Conservation (phyloP, 1,140 invertebrate genomes). For the Trachymyrmex cornetzi region DNA sequence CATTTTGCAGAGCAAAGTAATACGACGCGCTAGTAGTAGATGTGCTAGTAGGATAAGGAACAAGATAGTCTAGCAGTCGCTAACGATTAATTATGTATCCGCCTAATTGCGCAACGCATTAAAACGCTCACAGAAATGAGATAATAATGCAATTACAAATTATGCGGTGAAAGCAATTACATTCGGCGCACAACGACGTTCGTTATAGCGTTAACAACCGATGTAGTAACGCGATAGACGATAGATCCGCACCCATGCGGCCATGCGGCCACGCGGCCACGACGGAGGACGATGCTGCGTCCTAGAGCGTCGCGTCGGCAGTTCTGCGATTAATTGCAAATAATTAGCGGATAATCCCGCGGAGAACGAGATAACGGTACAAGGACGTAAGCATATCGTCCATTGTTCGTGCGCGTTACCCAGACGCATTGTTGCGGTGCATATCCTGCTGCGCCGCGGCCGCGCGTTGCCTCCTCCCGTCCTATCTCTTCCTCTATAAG, state of each 20-base stretch:
- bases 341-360: conserved; percentile 82
- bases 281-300: conserved; percentile 53
- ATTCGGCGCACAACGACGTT: conserved; percentile 26
- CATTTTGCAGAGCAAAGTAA: background rate
- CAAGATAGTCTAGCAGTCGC: conserved; percentile 1
- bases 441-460: conserved; percentile 41
- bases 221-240: conserved; percentile 53
- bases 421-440: conserved; percentile 67
- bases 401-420: conserved; percentile 70
- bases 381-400: conserved; percentile 63
- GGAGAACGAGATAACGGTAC: conserved; percentile 76
- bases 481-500: background rate
- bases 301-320: conserved; percentile 30
- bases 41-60: conserved; percentile 22
- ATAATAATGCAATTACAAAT: conserved; percentile 57
- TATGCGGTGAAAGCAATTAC: conserved; percentile 42
- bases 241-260: background rate
- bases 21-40: too few species aligned
- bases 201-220: conserved; percentile 52
- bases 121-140: conserved; percentile 26
- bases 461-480: background rate
- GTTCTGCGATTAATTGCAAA: conserved; percentile 82
- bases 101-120: conserved; percentile 50
- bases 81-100: conserved; percentile 44
- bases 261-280: too few species aligned